A percentile compares a stretch with the other conserved stretches of the same genome.
Evolutionary conservation across 2,113 vertebrate genomes (phyloP).

Genomic region (Hyperopisus bebe): DNA sequence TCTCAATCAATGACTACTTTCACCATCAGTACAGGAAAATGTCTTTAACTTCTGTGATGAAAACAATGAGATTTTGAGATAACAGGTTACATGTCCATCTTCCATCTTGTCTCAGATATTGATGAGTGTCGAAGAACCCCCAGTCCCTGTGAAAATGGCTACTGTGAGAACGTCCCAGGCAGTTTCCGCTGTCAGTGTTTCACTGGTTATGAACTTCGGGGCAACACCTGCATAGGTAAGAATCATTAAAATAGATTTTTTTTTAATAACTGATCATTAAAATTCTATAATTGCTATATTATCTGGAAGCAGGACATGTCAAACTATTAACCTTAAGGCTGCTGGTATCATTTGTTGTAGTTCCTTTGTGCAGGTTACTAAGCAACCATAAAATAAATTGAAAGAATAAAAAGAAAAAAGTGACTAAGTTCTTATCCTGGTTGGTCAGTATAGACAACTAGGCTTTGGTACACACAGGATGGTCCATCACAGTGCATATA

Average conservation of each 20-base stretch:
- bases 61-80: not conserved
- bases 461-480: not conserved
- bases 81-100: not conserved
- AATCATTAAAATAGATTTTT: not conserved
- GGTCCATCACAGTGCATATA: not conserved
- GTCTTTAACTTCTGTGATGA: not conserved
- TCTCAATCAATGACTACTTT: not conserved
- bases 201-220: constrained; percentile 45
- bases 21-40: not conserved
- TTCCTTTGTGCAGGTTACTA: not conserved
- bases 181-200: constrained; percentile 55
- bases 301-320: not conserved
- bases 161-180: constrained; percentile 58
- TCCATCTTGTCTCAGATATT: too few species aligned
- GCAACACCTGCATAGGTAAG: constrained; percentile 58
- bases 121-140: constrained; percentile 26
- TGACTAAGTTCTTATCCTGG: not conserved
- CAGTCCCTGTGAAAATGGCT: constrained; percentile 50
- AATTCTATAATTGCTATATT: not conserved
- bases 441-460: not conserved
- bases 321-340: not conserved
- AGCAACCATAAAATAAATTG: not conserved
- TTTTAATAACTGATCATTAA: not conserved
- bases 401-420: not conserved
- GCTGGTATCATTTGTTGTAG: not conserved